Conservation (phyloP, 1,140 invertebrate species). For the Apis dorsata region DNA sequence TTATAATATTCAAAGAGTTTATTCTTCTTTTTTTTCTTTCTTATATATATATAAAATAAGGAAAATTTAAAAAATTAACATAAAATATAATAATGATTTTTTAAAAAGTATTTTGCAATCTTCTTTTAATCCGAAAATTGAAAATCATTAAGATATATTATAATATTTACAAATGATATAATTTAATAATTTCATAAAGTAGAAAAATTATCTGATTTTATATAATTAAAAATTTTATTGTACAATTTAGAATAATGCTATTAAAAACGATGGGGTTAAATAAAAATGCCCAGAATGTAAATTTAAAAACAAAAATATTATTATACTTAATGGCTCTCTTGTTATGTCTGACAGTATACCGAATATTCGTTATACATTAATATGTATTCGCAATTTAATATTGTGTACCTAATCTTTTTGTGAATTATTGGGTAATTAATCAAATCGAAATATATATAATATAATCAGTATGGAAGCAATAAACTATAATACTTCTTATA, state of each 20-base stretch:
- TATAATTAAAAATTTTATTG: not conserved
- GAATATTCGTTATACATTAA: constrained; percentile 63
- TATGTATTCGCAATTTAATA: constrained; percentile 53
- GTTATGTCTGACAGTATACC: constrained; percentile 51
- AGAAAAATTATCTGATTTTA: not conserved
- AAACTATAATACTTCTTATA: constrained; percentile 60
- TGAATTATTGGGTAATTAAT: constrained; percentile 51
- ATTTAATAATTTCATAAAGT: not conserved
- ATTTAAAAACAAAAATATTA: constrained; percentile 75
- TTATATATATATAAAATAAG: too few species aligned
- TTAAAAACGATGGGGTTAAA: constrained; percentile 24
- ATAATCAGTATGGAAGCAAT: constrained; percentile 64
- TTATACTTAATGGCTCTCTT: constrained; percentile 60
- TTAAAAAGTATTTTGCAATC: too few species aligned
- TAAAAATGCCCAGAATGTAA: constrained; percentile 42
- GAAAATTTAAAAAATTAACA: too few species aligned
- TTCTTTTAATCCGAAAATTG: too few species aligned
- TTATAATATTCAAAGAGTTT: too few species aligned
- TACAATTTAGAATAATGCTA: not conserved
- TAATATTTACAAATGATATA: not conserved
- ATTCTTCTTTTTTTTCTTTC: too few species aligned
- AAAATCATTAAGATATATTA: too few species aligned
- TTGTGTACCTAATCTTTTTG: constrained; percentile 48
- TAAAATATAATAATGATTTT: too few species aligned
- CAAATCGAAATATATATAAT: constrained; percentile 44